These are phyloP conservation scores for Stramonita haemastoma DNA, from an alignment of 2,888 invertebrate genomes.

Conservation along the genomic window DNA sequence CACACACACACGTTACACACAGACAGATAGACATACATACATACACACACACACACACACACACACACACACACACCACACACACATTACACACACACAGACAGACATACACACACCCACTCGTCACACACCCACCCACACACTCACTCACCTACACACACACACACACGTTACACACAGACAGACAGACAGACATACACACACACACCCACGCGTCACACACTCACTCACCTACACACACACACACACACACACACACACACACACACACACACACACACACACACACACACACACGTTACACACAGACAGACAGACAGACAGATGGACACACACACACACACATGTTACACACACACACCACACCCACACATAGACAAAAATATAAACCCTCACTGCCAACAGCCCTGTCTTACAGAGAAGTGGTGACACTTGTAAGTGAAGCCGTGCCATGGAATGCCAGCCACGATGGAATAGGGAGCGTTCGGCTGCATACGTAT, in stretches of 20 bases:
- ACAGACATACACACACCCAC: not conserved
- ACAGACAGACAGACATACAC: not conserved
- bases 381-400: not conserved
- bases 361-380: not conserved
- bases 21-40: no score
- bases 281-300: not conserved
- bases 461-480: slow-evolving; percentile 42
- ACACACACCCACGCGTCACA: not conserved
- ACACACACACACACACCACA: not conserved
- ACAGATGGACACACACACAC: not conserved
- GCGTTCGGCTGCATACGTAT: not conserved
- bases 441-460: slow-evolving; percentile 50
- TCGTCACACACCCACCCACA: not conserved
- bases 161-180: not conserved
- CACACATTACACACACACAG: not conserved
- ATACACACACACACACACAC: not conserved
- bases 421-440: slow-evolving; percentile 41
- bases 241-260: not conserved
- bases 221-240: no score
- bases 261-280: not conserved
- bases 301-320: not conserved
- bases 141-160: not conserved
- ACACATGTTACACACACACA: not conserved
- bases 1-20: not conserved
- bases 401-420: slow-evolving; percentile 22